phyloP scores from a whole-genome alignment of 1,140 invertebrate species.

The Phortica variegata region DNA sequence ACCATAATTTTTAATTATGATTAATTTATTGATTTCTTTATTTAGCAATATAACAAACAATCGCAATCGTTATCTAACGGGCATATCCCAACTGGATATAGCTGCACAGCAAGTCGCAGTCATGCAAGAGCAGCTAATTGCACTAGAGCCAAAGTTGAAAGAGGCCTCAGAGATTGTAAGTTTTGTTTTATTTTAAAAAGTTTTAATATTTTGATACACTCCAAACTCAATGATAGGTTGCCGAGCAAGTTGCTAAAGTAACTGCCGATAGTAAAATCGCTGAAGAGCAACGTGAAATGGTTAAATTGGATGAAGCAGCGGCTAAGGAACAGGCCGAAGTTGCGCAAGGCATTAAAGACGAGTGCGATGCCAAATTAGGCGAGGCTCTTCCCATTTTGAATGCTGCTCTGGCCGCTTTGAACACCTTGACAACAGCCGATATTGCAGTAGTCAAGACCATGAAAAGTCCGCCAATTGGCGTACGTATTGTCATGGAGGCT shows the following conservation, averaged over 20 bases:
- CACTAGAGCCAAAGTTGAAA: constrained; percentile 85
- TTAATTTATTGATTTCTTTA: neutral
- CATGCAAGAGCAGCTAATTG: constrained; percentile 82
- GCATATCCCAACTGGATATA: constrained; percentile 82
- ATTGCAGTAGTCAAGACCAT: constrained; percentile 95
- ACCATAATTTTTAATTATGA: neutral
- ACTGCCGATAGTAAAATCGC: constrained; percentile 67
- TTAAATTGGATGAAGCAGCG: constrained; percentile 64
- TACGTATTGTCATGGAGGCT: constrained; percentile 94
- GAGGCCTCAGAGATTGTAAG: constrained; percentile 70
- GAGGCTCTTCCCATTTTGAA: constrained; percentile 92
- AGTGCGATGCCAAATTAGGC: constrained; percentile 91
- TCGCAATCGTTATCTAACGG: constrained; percentile 79
- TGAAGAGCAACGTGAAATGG: constrained; percentile 60
- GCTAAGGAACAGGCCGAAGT: constrained; percentile 73
- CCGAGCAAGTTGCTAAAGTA: constrained; percentile 67
- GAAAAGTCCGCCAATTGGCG: constrained; percentile 93
- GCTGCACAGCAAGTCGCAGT: constrained; percentile 79
- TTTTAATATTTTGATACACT: neutral
- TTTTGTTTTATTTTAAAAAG: too few relatives aligned
- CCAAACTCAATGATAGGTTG: too few relatives aligned
- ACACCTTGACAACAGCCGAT: constrained; percentile 88
- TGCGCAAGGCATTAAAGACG: constrained; percentile 87
- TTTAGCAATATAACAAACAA: constrained; percentile 58
- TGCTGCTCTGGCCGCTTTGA: constrained; percentile 83